A percentile compares a stretch with the other conserved stretches of the same genome.
These are phyloP conservation scores for Agraylea sexmaculata DNA, from an alignment of 1,140 invertebrate genomes.

Conservation along the genomic window DNA sequence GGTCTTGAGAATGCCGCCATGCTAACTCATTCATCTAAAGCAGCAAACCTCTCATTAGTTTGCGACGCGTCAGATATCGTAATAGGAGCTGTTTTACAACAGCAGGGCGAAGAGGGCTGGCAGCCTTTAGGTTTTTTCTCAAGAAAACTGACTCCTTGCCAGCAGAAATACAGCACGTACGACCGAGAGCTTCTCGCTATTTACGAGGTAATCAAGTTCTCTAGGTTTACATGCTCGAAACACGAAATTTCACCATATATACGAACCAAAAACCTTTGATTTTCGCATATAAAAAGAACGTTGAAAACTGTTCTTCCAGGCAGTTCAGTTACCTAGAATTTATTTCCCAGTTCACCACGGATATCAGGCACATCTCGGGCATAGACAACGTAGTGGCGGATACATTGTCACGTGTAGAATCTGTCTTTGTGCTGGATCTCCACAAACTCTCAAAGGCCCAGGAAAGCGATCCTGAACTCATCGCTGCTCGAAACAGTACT, in stretches of 20 bases:
- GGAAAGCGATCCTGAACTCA: no score
- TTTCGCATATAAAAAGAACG: conserved; percentile 20
- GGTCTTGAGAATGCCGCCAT: conserved; percentile 4
- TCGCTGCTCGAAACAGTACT: no score
- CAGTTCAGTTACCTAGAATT: not conserved
- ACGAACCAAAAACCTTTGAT: conserved; percentile 6
- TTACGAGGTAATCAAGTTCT: conserved; percentile 31
- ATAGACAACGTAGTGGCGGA: conserved; percentile 25
- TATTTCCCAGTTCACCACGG: no score
- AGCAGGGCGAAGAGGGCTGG: conserved; percentile 17
- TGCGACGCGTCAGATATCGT: conserved; percentile 29
- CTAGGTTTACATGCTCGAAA: conserved; percentile 27
- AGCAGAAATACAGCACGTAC: conserved; percentile 26
- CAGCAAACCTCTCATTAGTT: conserved; percentile 25
- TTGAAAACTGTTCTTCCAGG: conserved; percentile 10
- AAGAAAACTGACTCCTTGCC: conserved; percentile 14
- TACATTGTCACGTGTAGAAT: conserved; percentile 20
- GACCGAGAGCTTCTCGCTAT: conserved; percentile 35
- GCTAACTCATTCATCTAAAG: conserved; percentile 23
- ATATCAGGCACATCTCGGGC: conserved; percentile 8
- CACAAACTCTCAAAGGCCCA: no score
- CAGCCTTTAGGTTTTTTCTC: conserved; percentile 24
- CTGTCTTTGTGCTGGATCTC: no score
- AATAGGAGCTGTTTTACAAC: conserved; percentile 25
- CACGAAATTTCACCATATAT: not conserved